Percentiles rank a stretch among this genome's conserved stretches.
Conservation (phyloP, 2,888 invertebrate species). For the Stratiomys singularior region DNA sequence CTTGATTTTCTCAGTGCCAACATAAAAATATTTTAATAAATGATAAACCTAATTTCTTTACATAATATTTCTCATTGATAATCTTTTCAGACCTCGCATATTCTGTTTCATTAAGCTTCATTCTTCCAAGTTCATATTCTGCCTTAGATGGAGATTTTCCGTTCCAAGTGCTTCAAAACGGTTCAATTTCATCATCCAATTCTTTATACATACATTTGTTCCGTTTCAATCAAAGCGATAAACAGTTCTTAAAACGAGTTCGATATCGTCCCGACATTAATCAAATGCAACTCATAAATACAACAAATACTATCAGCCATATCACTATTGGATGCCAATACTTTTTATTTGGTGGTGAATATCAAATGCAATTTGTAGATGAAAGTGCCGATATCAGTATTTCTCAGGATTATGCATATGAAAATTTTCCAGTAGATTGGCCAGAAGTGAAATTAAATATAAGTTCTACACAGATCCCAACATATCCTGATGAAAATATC, state of each 20-base stretch:
- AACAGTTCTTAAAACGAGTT: constrained; percentile 56
- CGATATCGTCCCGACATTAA: constrained; percentile 51
- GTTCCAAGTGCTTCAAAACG: constrained; percentile 71
- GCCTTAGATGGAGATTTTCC: constrained; percentile 84
- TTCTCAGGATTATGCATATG: constrained; percentile 59
- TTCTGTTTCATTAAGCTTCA: constrained; percentile 68
- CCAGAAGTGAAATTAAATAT: constrained; percentile 78
- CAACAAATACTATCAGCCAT: constrained; percentile 61
- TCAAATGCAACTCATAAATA: neutral
- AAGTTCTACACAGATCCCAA: constrained; percentile 80
- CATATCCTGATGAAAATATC: constrained; percentile 81
- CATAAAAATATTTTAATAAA: too few relatives aligned
- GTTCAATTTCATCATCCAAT: constrained; percentile 39
- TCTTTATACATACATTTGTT: constrained; percentile 65
- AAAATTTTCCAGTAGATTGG: constrained; percentile 82
- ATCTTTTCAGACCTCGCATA: constrained; percentile 62
- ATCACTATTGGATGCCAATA: constrained; percentile 76
- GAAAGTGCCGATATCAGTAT: constrained; percentile 48
- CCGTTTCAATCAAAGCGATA: constrained; percentile 59
- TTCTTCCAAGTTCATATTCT: constrained; percentile 79
- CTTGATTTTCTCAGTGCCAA: too few relatives aligned
- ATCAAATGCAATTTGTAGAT: constrained; percentile 67
- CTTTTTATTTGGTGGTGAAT: constrained; percentile 77
- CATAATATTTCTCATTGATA: neutral
- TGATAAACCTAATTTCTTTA: too few relatives aligned